Conservation (phyloP, 2,113 vertebrate species). For the Dolichotis patagonum region DNA sequence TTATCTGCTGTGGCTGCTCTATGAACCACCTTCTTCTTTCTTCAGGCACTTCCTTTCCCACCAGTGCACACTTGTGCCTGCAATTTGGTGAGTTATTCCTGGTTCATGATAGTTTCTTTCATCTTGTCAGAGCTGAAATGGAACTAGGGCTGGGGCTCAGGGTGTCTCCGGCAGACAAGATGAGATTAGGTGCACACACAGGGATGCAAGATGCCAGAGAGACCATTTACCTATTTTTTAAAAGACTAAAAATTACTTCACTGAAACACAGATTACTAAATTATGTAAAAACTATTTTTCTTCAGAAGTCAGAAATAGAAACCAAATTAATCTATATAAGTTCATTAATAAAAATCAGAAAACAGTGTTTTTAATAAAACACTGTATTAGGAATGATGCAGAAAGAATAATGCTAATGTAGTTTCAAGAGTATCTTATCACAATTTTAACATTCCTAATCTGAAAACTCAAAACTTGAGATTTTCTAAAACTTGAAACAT, state of each 20-base stretch:
- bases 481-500: background rate
- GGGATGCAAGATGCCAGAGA: too few species aligned
- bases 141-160: too few species aligned
- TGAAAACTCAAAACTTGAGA: background rate
- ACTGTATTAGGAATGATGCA: background rate
- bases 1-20: constrained; percentile 98
- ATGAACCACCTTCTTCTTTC: constrained; percentile 98
- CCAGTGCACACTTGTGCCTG: background rate
- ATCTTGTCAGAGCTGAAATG: too few species aligned
- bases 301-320: background rate
- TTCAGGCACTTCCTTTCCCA: constrained; percentile 92
- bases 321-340: background rate
- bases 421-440: background rate
- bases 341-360: background rate
- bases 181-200: too few species aligned
- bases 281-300: background rate
- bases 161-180: too few species aligned
- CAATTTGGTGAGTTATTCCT: background rate
- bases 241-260: background rate
- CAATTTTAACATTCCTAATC: background rate
- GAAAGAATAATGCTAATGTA: background rate
- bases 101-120: background rate
- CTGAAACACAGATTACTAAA: background rate
- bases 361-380: background rate
- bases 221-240: background rate